A percentile compares a stretch with the other conserved stretches of the same genome.
phyloP scores from a whole-genome alignment of 2,797 vertebrate species.

The Margarornis squamiger region DNA sequence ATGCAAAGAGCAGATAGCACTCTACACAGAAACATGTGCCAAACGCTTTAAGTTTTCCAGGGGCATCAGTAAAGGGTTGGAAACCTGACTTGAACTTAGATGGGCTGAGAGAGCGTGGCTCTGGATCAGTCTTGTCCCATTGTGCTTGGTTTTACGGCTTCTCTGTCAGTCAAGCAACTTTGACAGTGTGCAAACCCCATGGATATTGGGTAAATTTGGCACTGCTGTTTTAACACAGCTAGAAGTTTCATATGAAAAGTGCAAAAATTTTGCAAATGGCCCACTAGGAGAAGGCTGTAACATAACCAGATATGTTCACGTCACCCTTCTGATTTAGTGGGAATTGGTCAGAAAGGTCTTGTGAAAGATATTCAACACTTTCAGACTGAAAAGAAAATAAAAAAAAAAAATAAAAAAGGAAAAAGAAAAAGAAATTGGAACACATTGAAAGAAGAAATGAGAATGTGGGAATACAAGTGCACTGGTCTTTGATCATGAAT shows the following conservation, averaged over 20 bases:
- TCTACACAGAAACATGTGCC: background rate
- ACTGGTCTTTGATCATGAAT: conserved; percentile 67
- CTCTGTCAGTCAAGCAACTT: background rate
- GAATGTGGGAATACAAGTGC: conserved; percentile 59
- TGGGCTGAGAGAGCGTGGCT: background rate
- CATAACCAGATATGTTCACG: background rate
- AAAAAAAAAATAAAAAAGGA: conserved; percentile 37
- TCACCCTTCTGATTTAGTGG: conserved; percentile 62
- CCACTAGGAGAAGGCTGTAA: background rate
- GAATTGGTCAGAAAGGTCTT: conserved; percentile 69
- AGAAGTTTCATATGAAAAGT: background rate
- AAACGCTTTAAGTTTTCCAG: background rate
- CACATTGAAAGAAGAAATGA: conserved; percentile 68
- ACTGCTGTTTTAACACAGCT: background rate
- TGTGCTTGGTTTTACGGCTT: background rate
- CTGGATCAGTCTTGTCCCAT: background rate
- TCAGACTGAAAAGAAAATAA: conserved; percentile 10
- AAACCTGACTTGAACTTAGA: background rate
- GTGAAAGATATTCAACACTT: conserved; percentile 73
- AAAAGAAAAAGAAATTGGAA: conserved; percentile 65
- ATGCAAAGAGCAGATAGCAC: rapidly evolving
- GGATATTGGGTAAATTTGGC: background rate
- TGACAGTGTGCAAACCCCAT: background rate
- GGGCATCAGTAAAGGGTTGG: background rate
- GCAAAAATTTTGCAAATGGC: background rate